Evolutionary conservation across 2,797 vertebrate genomes (phyloP).

Genomic region (Dromococcyx pavoninus): DNA sequence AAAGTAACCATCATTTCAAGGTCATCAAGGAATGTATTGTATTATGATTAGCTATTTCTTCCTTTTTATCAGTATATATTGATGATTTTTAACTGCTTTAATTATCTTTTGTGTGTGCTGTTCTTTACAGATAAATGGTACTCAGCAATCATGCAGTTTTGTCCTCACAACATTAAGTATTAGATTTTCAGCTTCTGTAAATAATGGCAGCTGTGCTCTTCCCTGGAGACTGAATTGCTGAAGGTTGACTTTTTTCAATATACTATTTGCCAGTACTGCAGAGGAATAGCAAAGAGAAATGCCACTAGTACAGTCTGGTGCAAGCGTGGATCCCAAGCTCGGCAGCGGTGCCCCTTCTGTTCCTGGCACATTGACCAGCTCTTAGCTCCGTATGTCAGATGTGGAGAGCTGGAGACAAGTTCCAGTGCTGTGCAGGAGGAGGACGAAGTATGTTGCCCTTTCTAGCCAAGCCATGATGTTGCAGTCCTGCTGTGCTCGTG

Average conservation of each 20-base stretch:
- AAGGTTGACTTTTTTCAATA: constrained; percentile 27
- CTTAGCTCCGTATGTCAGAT: neutral
- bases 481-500: neutral
- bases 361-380: neutral
- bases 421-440: neutral
- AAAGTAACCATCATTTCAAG: neutral
- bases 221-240: neutral
- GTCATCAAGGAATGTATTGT: neutral
- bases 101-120: neutral
- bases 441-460: neutral
- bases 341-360: neutral
- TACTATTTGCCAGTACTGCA: neutral
- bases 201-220: constrained; percentile 42
- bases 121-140: constrained; percentile 23
- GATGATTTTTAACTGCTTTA: constrained; percentile 23
- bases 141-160: constrained; percentile 24
- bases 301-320: neutral
- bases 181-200: constrained; percentile 60
- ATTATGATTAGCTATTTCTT: neutral
- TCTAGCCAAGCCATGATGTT: neutral
- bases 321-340: neutral
- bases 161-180: constrained; percentile 46
- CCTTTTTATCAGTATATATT: constrained; percentile 15
- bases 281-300: neutral
- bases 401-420: neutral